Percentiles rank a stretch among this genome's conserved stretches.
These are phyloP conservation scores for Puma concolor DNA, from an alignment of 2,113 vertebrate species.

Conservation along the genomic window DNA sequence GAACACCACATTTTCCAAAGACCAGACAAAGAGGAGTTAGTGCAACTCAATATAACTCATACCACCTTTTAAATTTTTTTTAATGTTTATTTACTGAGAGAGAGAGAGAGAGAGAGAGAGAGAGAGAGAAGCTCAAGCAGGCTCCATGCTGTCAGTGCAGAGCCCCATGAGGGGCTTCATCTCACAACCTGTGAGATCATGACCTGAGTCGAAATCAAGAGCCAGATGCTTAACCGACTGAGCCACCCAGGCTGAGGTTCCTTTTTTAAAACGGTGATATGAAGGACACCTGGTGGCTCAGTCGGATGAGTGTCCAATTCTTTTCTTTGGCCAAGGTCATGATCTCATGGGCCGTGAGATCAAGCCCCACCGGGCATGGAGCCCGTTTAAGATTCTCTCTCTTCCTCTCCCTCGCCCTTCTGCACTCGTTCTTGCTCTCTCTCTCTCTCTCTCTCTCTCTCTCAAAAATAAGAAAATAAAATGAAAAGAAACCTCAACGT, in stretches of 20 bases:
- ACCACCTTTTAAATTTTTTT: background rate
- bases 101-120: no score
- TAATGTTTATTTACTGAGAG: no score
- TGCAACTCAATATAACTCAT: conserved; percentile 34
- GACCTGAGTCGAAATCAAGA: no score
- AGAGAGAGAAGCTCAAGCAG: no score
- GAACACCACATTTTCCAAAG: conserved; percentile 23
- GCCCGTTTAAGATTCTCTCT: background rate
- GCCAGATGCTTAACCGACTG: no score
- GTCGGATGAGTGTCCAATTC: background rate
- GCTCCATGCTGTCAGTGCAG: no score
- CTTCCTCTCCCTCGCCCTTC: background rate
- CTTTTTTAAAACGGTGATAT: conserved; percentile 21
- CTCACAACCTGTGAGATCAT: no score
- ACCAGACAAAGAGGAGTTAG: conserved; percentile 27
- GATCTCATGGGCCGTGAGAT: background rate
- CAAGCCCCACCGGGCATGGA: background rate
- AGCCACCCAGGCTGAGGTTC: no score
- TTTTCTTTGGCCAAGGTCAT: background rate
- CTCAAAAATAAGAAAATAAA: background rate
- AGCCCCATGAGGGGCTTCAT: no score
- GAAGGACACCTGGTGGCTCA: background rate
- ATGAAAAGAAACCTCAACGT: background rate
- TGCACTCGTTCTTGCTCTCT: rapidly evolving
- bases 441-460: background rate